Base-by-base conservation (phyloP, 2,888 invertebrate species). In the Agriopis aurantiaria region DNA sequence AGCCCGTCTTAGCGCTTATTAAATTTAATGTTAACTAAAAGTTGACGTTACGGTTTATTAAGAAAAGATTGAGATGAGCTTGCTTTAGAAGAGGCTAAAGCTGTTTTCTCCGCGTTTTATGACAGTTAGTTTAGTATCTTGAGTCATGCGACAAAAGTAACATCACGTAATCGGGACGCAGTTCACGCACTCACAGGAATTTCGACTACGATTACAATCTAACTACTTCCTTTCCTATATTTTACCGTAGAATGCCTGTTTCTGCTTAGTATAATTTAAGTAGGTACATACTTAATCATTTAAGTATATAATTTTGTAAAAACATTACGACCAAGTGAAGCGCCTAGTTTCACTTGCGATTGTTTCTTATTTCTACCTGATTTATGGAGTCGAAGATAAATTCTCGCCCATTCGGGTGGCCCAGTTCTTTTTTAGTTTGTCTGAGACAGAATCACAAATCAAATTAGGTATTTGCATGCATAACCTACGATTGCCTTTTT, bases 141-240 rank as follows among this genome's bases (percentile, higher is more conserved):
- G 59, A 69, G 65, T 72, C 69, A 65, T 67, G 59, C 45, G 65
- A 66, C 66, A 68, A 66, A 69, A 65, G 71, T 75, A 65, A 73
- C 68, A 69, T 75, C 90, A 91, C 91, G 90, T 90, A 88, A 84
- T 77, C 77, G 75, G 83, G 84, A 85, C 83, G 80, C 80, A 81
- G 81, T 85, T 84, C 85, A 85, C 83, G 87, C 84, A 81, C 85
- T 85, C 86, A 48, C 73, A 83, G 88, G 90, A 87, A 91, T 91
- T 88, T 84, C 78, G 78, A 77, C 73, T 69, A 72, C 83, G 89
- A 90, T 90, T 83, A 82, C 71, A 74, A 87, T 89, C 88, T 79
- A 62, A 55, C 61, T 57, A 60, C 65, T 71, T 65, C 65, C 63
- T 48, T 69, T 64, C 10, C 40, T 56, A 58, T 45, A 65, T 56